phyloP scores from a whole-genome alignment of 2,797 vertebrate genomes.

The Muraenolepis orangiensis region DNA sequence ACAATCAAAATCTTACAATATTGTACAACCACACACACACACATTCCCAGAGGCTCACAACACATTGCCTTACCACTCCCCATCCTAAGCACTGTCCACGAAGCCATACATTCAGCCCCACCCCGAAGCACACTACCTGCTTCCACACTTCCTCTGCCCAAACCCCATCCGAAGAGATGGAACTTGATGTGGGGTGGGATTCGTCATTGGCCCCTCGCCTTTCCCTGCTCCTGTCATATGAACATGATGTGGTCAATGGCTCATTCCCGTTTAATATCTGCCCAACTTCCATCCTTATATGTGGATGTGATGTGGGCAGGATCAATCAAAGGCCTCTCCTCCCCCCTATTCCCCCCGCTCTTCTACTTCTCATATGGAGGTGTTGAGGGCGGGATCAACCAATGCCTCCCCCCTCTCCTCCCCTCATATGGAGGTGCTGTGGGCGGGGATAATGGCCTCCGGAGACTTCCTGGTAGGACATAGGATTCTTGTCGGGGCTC shows the following conservation, averaged over 20 bases:
- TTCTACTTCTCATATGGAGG: too few relatives aligned
- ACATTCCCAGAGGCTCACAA: background rate
- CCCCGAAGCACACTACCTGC: background rate
- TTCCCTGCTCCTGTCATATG: background rate
- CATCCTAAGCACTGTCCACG: too few relatives aligned
- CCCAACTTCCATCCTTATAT: background rate
- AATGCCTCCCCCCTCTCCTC: background rate
- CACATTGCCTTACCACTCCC: background rate
- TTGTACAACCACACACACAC: background rate
- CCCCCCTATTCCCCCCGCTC: too few relatives aligned
- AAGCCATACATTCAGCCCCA: background rate
- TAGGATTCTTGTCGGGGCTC: conserved; percentile 87
- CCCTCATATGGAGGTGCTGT: conserved; percentile 86
- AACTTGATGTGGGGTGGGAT: too few relatives aligned
- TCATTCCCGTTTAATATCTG: background rate
- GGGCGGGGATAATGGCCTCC: conserved; percentile 83
- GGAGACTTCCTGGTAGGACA: conserved; percentile 84
- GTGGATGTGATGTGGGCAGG: background rate
- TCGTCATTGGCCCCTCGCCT: too few relatives aligned
- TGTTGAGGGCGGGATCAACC: background rate
- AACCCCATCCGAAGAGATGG: background rate
- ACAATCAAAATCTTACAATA: conserved; percentile 2
- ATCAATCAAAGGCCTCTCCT: background rate
- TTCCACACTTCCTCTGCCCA: too few relatives aligned
- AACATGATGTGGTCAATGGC: background rate